phyloP scores from a whole-genome alignment of 2,888 invertebrate genomes.

The Lumbricus terrestris region DNA sequence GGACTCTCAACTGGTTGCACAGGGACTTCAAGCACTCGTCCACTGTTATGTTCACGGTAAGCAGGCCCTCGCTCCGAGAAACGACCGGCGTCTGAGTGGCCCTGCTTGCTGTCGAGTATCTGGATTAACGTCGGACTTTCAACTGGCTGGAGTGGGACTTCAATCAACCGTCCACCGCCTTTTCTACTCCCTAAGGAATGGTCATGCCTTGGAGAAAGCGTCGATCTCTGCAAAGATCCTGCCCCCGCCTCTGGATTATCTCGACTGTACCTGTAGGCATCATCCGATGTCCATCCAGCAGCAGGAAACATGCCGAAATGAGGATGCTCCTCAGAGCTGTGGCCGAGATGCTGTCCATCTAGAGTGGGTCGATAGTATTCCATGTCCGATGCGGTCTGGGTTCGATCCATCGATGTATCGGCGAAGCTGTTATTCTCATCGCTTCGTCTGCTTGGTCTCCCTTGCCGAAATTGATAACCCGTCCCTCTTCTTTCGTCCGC shows the following conservation, averaged over 20 bases:
- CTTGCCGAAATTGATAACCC: too few relatives aligned
- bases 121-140: background rate
- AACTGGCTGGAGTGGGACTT: background rate
- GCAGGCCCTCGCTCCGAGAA: background rate
- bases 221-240: background rate
- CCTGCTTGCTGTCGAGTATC: background rate
- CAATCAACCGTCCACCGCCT: background rate
- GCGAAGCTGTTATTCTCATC: slow-evolving; percentile 3
- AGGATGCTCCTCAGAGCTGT: background rate
- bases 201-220: background rate
- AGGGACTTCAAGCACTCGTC: background rate
- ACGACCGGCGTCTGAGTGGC: background rate
- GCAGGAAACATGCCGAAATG: background rate
- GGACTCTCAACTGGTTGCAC: background rate
- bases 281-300: background rate
- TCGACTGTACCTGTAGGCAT: background rate
- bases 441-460: background rate
- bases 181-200: background rate
- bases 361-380: background rate
- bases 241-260: background rate
- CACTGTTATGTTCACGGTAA: background rate
- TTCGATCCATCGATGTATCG: background rate
- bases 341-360: background rate
- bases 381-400: background rate
- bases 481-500: too few relatives aligned